Percentiles rank a stretch among this genome's conserved stretches.
Evolutionary conservation across 2,797 vertebrate species (phyloP).

Genomic region (Perodicticus potto): DNA sequence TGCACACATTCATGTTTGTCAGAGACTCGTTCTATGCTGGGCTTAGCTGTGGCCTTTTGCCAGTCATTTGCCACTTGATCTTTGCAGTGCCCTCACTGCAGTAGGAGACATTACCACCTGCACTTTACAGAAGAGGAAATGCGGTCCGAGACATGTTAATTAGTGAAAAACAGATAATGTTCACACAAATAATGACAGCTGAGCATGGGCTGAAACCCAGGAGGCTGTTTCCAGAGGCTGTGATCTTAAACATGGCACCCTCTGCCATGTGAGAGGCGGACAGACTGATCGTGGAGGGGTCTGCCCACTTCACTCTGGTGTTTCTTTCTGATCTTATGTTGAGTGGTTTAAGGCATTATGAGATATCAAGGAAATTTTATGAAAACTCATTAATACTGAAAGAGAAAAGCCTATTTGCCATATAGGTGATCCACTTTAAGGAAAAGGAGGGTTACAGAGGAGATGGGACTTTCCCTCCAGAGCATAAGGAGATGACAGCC

Average conservation of each 20-base stretch:
- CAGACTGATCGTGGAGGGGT: background rate
- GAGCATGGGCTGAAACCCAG: background rate
- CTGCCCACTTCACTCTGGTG: background rate
- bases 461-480: background rate
- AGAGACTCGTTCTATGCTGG: background rate
- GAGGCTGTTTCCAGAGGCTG: background rate
- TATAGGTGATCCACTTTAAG: background rate
- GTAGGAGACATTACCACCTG: background rate
- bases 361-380: background rate
- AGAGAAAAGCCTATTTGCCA: background rate
- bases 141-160: background rate
- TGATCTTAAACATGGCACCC: background rate
- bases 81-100: background rate
- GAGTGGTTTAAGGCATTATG: background rate
- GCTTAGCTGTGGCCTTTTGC: background rate
- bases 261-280: background rate
- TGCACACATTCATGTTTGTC: background rate
- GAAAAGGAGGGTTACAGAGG: background rate
- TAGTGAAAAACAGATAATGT: background rate
- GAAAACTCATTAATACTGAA: background rate
- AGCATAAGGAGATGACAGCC: rapidly evolving
- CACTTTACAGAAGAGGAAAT: background rate
- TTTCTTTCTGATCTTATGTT: background rate
- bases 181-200: background rate
- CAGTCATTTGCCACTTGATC: background rate